Evolutionary conservation across 2,797 vertebrate genomes (phyloP).

Genomic region (Onychomys leucogaster): DNA sequence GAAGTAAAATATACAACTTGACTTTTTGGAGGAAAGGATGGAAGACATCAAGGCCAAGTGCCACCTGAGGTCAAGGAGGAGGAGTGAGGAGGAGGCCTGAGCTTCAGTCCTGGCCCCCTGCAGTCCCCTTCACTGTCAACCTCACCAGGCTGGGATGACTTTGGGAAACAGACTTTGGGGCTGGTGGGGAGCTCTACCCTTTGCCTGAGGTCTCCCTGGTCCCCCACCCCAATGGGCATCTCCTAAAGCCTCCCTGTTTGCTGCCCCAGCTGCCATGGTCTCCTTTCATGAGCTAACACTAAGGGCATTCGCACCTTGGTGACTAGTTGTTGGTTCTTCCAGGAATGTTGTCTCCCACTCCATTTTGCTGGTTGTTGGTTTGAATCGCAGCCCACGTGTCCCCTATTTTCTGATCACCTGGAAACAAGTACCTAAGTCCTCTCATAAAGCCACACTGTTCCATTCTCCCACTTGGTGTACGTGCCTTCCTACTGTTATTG

Average conservation of each 20-base stretch:
- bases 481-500: background rate
- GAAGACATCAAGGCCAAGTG: background rate
- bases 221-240: too few relatives aligned
- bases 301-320: background rate
- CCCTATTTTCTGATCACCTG: background rate
- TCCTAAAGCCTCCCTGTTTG: background rate
- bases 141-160: background rate
- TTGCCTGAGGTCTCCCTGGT: rapidly evolving
- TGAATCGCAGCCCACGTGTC: background rate
- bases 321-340: background rate
- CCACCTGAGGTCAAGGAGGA: background rate
- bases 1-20: background rate
- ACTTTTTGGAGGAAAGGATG: background rate
- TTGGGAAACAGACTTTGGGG: background rate
- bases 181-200: background rate
- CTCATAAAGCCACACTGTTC: background rate
- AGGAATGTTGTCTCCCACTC: background rate
- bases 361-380: background rate
- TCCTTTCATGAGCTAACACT: background rate
- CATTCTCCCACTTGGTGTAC: background rate
- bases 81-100: background rate
- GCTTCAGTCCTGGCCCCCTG: background rate
- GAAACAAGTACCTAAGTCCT: background rate
- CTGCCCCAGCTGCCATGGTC: rapidly evolving
- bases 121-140: background rate